Percentiles rank a stretch among this genome's conserved stretches.
These are phyloP conservation scores for Euphysa ruthae DNA, from an alignment of 30 jellyfish, hydroid and myxozoan genomes.

Conservation along the genomic window DNA sequence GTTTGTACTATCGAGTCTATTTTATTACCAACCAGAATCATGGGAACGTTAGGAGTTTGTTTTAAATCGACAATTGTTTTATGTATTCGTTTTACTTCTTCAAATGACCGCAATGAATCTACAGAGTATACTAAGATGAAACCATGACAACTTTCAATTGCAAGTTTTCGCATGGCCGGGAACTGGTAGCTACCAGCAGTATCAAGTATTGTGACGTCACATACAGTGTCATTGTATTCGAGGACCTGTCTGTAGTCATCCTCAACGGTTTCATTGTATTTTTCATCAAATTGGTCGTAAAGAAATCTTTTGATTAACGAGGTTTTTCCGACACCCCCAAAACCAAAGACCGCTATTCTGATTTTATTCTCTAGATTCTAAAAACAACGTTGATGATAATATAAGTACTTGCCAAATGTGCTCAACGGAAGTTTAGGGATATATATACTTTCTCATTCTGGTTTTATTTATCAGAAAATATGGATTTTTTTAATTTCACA, in stretches of 20 bases:
- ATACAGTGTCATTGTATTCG: slow-evolving; percentile 39
- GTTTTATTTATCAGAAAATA: too few relatives aligned
- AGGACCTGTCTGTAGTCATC: slow-evolving; percentile 76
- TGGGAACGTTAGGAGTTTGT: slow-evolving; percentile 44
- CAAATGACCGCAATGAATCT: slow-evolving; percentile 57
- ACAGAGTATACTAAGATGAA: slow-evolving; percentile 61
- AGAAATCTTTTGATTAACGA: slow-evolving; percentile 64
- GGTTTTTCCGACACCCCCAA: slow-evolving; percentile 97
- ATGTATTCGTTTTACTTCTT: slow-evolving; percentile 72
- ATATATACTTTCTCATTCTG: too few relatives aligned
- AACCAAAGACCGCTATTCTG: slow-evolving; percentile 73
- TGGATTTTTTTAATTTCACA: too few relatives aligned
- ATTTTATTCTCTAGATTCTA: too few relatives aligned
- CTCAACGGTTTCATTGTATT: slow-evolving; percentile 70
- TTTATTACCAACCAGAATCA: slow-evolving; percentile 72
- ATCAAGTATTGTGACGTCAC: slow-evolving; percentile 75
- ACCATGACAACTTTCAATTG: slow-evolving; percentile 78
- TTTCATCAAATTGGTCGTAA: slow-evolving; percentile 48
- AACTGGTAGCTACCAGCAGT: slow-evolving; percentile 93
- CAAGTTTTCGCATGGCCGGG: slow-evolving; percentile 95
- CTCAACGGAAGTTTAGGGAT: too few relatives aligned
- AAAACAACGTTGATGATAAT: too few relatives aligned
- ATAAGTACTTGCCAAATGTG: too few relatives aligned
- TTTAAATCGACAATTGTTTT: slow-evolving; percentile 42
- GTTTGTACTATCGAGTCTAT: slow-evolving; percentile 40